Conservation (phyloP, 2,113 vertebrate genomes). For the Coracopsis vasa region DNA sequence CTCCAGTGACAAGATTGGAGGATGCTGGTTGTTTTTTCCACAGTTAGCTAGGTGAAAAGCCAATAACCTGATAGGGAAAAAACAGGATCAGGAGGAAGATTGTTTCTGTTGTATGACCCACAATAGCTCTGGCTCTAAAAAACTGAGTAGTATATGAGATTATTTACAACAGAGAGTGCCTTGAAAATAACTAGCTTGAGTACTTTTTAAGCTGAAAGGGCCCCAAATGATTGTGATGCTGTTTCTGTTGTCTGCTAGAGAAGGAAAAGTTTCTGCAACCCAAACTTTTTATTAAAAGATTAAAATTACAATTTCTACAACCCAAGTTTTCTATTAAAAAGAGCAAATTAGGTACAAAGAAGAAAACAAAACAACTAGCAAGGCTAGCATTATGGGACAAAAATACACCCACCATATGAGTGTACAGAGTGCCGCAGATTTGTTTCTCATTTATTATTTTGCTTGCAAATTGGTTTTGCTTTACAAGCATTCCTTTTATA, state of each 20-base stretch:
- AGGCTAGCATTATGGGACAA: background rate
- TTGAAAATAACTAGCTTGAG: background rate
- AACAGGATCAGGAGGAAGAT: background rate
- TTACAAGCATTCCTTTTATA: background rate
- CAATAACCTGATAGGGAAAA: background rate
- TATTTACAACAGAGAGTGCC: background rate
- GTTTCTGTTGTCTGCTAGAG: background rate
- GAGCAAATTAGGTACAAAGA: background rate
- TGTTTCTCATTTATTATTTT: background rate
- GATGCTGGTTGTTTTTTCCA: background rate
- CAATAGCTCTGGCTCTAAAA: background rate
- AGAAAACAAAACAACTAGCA: background rate
- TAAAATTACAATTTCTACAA: background rate
- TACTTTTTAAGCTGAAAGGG: background rate
- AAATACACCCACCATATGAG: background rate
- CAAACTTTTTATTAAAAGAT: background rate
- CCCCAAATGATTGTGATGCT: background rate
- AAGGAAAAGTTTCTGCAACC: background rate
- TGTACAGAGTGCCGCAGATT: background rate
- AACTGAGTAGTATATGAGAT: background rate
- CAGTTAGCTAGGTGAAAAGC: background rate
- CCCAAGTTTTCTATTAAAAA: background rate
- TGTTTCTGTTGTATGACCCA: background rate
- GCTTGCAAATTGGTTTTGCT: background rate
- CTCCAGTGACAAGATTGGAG: background rate